Conservation (phyloP, 2,113 vertebrate species). For the Leucoraja erinaceus region DNA sequence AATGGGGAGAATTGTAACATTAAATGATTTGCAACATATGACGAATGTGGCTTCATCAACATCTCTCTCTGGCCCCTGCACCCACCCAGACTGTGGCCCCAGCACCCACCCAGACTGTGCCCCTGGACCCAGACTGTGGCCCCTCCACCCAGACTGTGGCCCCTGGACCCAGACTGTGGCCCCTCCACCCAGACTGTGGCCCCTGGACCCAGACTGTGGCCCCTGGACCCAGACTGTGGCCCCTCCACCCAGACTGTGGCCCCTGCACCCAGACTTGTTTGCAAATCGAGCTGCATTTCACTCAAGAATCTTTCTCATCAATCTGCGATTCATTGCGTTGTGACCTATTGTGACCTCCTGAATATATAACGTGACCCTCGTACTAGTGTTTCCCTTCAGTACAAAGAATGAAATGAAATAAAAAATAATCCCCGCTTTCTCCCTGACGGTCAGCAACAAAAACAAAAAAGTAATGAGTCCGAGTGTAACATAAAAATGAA, state of each 20-base stretch:
- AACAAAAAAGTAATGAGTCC: not conserved
- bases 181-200: too few species aligned
- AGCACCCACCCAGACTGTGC: too few species aligned
- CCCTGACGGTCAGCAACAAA: not conserved
- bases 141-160: too few species aligned
- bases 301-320: not conserved
- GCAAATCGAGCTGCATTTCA: not conserved
- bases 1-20: not conserved
- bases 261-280: not conserved
- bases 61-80: too few species aligned
- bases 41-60: not conserved
- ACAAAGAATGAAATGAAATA: not conserved
- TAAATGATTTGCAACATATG: not conserved
- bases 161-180: too few species aligned
- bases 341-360: not conserved
- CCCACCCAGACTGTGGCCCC: too few species aligned
- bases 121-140: too few species aligned
- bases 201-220: too few species aligned
- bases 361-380: not conserved
- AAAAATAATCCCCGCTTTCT: not conserved
- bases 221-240: too few species aligned
- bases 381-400: not conserved
- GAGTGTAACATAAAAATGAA: slow-evolving; percentile 23
- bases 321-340: not conserved
- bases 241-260: not conserved